A percentile compares a stretch with the other conserved stretches of the same genome.
These are phyloP conservation scores for Philopotamus ludificatus DNA, from an alignment of 1,140 invertebrate genomes.

Conservation along the genomic window DNA sequence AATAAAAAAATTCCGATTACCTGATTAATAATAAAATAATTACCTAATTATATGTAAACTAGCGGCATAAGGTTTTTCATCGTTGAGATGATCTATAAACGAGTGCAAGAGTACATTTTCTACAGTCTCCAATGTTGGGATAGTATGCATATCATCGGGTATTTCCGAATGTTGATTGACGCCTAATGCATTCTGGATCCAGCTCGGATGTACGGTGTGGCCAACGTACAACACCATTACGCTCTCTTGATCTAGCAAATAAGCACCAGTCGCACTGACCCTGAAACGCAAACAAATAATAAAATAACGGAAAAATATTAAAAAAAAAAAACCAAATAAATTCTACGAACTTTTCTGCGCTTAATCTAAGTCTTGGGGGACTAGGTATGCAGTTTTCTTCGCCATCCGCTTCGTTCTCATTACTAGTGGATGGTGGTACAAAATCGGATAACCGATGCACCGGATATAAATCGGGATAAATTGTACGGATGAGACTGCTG, in stretches of 20 bases:
- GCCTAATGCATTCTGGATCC: conserved; percentile 69
- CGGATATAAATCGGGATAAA: conserved; percentile 94
- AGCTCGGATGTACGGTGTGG: conserved; percentile 71
- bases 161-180: conserved; percentile 58
- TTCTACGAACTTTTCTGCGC: conserved; percentile 62
- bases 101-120: conserved; percentile 74
- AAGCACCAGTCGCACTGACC: conserved; percentile 85
- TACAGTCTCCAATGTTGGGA: conserved; percentile 77
- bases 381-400: conserved; percentile 60
- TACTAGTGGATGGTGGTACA: conserved; percentile 40
- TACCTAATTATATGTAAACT: conserved; percentile 83
- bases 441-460: conserved; percentile 68
- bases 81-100: conserved; percentile 83
- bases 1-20: no score
- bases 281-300: conserved; percentile 44
- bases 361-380: conserved; percentile 66
- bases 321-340: conserved; percentile 14
- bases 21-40: no score
- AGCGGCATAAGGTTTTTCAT: conserved; percentile 76
- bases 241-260: conserved; percentile 86
- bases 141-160: conserved; percentile 64
- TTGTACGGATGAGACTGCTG: conserved; percentile 73
- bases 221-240: conserved; percentile 87
- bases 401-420: conserved; percentile 61
- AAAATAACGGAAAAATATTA: not conserved